Evolutionary conservation across 2,113 vertebrate genomes (phyloP).

Genomic region (Passer domesticus): DNA sequence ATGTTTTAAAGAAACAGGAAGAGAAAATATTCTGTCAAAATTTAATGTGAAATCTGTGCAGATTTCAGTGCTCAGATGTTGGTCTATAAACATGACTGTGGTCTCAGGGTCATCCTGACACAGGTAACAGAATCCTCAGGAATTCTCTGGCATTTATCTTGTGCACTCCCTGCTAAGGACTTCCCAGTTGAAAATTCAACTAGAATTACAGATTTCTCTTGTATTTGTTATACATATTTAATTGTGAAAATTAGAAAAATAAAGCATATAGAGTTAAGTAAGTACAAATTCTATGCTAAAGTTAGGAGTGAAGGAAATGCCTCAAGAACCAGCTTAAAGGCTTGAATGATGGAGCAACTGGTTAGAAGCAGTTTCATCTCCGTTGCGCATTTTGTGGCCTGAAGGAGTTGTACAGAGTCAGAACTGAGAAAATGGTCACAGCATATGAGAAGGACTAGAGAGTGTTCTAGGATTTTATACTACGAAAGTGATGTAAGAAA

Average conservation of each 20-base stretch:
- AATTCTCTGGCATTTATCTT: not conserved
- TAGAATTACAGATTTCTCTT: not conserved
- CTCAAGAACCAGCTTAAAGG: not conserved
- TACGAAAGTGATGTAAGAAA: not conserved
- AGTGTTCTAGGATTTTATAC: not conserved
- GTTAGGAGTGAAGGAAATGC: not conserved
- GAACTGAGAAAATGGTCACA: not conserved
- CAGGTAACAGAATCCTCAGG: not conserved
- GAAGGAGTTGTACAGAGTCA: not conserved
- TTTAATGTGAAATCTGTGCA: not conserved
- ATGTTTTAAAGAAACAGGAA: not conserved
- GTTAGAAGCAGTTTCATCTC: not conserved
- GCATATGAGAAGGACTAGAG: not conserved
- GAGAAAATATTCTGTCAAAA: not conserved
- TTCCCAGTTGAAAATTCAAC: not conserved
- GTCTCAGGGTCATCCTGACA: not conserved
- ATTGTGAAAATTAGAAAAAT: not conserved
- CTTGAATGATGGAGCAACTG: not conserved
- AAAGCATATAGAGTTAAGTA: not conserved
- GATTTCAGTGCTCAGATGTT: not conserved
- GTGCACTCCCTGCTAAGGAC: rapidly evolving
- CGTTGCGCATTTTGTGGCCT: not conserved
- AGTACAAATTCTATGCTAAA: not conserved
- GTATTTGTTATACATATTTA: not conserved
- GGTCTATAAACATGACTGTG: not conserved